Evolutionary conservation across 2,113 vertebrate species (phyloP), one percentile per base, ranked within the genome.

Genomic region (Sylvicapra grimmia): DNA sequence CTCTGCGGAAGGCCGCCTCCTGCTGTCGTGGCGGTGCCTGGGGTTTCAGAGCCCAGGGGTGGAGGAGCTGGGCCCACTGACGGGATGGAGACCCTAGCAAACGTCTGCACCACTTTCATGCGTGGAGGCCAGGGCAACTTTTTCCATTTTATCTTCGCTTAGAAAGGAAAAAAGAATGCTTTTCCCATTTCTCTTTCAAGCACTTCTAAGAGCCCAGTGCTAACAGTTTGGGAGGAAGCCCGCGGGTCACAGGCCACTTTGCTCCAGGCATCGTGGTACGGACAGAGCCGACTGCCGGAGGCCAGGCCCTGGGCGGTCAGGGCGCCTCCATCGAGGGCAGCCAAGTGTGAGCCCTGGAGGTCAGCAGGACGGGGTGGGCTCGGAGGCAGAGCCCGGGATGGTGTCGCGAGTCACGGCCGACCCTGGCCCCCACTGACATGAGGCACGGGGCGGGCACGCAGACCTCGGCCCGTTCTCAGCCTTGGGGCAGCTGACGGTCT

Each of bases 41-140:
- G 65, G 93, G 56, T 80, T 29, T 94, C 54, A 83, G 90, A 96
- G 87, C 31, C 89, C 29, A 88, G 65, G 95, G 94, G 95, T 19
- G 47, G 96, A 27, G 79, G 85, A 94, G 95, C 44, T 31, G 91
- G 97, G 97, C 89, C 89, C 54, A 94, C 79, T 90, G 21, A 77
- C 82, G 49, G 72, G 40, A 56, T 94, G 89, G 93, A 97, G 97
- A 92, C 54, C 87, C 79, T 96, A 94, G 44, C 90, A 96, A 89
- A 87, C n/a, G 31, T 84, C 96, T 89, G 33, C 18, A 86, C 8
- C 27, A 8, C 96, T 91, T 72, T 68, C 86, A 44, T 90, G 61
- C 86, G 18, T 18, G 58, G n/a, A 61, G 31, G 53, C 8, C 47
- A 86, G 19, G n/a, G 88, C 23, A 56, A 92, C 77, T 33, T 93